Evolutionary conservation across 2,888 invertebrate genomes (phyloP), one percentile per base, ranked within the genome.

Genomic region (Dioctria rufipes): DNA sequence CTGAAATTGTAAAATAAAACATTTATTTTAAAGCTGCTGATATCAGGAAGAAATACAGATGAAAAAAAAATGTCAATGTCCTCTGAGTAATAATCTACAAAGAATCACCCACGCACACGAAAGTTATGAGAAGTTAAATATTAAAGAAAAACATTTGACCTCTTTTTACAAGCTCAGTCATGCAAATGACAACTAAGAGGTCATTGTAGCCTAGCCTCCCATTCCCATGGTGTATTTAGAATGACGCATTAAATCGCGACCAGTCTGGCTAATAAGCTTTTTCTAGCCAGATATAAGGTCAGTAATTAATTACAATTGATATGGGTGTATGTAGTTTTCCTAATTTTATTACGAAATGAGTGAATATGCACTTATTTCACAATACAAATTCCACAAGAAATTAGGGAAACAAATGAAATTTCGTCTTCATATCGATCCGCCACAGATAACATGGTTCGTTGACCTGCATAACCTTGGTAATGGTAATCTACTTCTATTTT

Each of bases 1-100:
- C 96, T 96, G 86, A 42, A 91, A 90, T 83, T 46, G 11, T 8
- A 58, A 58, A 58, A 5, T 5, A 46, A 46, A 46, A 46, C 5
- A 46, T 6, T 46, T 2, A 46, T 6, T 46, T 8, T 25, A 25
- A 25, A 25, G 0, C 25, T 25, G 25, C 25, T 25, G 25, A 25
- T 25, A 25, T 25, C 25, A 25, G 25, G 25, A 25, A 25, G 46
- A 67, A 67, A 67, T 46, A 46, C 8, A 6, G 8, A 49, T 25
- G 3, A 43, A 66, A 11, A n/a, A 42, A 67, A 13, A 67, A 67
- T 11, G 67, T 13, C 67, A 67, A 67, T 67, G 67, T n/a, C 67
- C 67, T n/a, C 67, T 67, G 67, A 67, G 42, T 67, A 67, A 67
- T 67, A 67, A 25, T 25, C 49, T 5, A 46, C 46, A 67, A 67